These are phyloP conservation scores for Corynorhinus townsendii DNA, from an alignment of 2,113 vertebrate species.

Conservation along the genomic window DNA sequence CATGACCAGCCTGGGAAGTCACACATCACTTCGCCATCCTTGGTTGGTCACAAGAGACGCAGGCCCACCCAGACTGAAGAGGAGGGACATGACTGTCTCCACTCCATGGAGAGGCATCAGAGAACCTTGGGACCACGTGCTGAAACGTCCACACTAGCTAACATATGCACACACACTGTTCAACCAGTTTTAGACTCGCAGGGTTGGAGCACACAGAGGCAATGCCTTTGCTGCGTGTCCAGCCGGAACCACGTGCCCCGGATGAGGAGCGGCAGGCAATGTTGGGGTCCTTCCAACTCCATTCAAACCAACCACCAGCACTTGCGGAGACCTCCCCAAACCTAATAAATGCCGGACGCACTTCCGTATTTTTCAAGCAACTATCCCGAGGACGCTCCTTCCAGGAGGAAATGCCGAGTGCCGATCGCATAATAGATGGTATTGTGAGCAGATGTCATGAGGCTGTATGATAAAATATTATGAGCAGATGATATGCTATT, in stretches of 20 bases:
- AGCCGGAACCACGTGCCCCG: accelerated
- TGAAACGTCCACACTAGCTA: not conserved
- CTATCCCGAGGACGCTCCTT: slow-evolving; percentile 9
- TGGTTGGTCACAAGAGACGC: not conserved
- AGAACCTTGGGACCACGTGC: not conserved
- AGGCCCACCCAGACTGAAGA: not conserved
- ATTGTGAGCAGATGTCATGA: slow-evolving; percentile 64
- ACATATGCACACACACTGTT: not conserved
- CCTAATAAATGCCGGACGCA: not conserved
- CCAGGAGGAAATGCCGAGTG: slow-evolving; percentile 9
- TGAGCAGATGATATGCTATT: slow-evolving; percentile 70
- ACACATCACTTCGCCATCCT: not conserved
- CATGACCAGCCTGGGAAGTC: not conserved
- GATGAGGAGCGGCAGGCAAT: accelerated
- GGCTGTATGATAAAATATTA: slow-evolving; percentile 74
- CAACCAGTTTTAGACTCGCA: not conserved
- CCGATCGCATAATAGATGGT: slow-evolving; percentile 57
- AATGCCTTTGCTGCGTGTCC: not conserved
- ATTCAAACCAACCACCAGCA: not conserved
- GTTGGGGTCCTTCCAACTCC: not conserved
- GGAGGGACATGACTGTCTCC: accelerated
- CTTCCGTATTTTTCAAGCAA: not conserved
- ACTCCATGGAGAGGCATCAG: not conserved
- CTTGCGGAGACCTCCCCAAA: not conserved
- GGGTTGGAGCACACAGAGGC: accelerated